These are phyloP conservation scores for Eurystomus gularis DNA, from an alignment of 2,113 vertebrate species.

Conservation along the genomic window DNA sequence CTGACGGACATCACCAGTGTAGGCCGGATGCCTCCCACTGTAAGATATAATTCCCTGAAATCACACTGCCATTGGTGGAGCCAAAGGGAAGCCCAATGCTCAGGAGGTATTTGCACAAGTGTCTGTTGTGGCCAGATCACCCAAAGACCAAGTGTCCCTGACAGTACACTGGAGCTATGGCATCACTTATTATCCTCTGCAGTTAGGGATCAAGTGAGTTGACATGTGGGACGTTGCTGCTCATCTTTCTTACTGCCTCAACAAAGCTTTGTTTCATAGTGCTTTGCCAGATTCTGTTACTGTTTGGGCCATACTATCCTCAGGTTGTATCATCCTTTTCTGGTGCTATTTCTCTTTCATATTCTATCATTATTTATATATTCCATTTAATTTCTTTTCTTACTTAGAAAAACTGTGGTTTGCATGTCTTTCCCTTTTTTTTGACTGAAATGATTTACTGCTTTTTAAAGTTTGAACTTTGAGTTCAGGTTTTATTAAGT, in stretches of 20 bases:
- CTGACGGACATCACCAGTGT: background rate
- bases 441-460: background rate
- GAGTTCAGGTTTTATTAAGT: background rate
- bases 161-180: background rate
- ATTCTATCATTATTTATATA: background rate
- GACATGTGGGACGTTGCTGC: background rate
- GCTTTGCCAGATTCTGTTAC: background rate
- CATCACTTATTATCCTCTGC: background rate
- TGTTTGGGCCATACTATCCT: background rate
- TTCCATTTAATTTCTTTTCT: background rate
- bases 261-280: background rate
- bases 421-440: background rate
- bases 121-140: background rate
- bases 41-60: background rate
- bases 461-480: background rate
- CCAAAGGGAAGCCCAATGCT: too few species aligned
- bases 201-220: background rate
- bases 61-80: background rate
- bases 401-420: background rate
- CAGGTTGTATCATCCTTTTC: background rate
- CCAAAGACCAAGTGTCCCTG: background rate
- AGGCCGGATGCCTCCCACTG: background rate
- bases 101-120: background rate
- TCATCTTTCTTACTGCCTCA: background rate
- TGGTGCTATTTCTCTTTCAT: background rate